A percentile compares a stretch with the other conserved stretches of the same genome.
phyloP scores from a whole-genome alignment of 2,797 vertebrate genomes.

The Todus mexicanus region DNA sequence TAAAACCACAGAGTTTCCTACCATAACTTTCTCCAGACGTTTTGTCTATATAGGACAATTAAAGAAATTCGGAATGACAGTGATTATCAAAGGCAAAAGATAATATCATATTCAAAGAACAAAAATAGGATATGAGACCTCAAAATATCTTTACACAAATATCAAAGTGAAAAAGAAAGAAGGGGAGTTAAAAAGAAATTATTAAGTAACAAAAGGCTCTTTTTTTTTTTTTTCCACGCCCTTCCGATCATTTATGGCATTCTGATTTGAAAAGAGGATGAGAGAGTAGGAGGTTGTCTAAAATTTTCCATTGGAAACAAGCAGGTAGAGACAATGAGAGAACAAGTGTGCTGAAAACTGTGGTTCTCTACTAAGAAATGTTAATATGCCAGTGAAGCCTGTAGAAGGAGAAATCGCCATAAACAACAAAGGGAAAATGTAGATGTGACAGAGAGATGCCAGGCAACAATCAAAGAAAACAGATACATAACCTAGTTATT shows the following conservation, averaged over 20 bases:
- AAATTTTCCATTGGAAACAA: constrained; percentile 27
- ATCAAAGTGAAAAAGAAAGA: constrained; percentile 47
- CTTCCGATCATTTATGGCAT: constrained; percentile 58
- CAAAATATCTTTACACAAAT: constrained; percentile 60
- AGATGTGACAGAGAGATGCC: constrained; percentile 46
- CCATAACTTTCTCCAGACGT: background rate
- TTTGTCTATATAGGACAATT: constrained; percentile 13
- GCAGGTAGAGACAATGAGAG: background rate
- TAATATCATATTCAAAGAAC: constrained; percentile 9
- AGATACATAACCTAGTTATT: constrained; percentile 46
- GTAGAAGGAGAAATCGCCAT: constrained; percentile 21
- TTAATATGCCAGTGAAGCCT: constrained; percentile 8
- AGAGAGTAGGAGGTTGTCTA: constrained; percentile 13
- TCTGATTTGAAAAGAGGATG: constrained; percentile 24
- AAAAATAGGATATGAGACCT: constrained; percentile 13
- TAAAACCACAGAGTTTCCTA: background rate
- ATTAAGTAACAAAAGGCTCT: constrained; percentile 36
- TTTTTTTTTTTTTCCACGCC: constrained; percentile 52
- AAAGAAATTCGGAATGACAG: constrained; percentile 31
- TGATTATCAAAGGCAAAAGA: constrained; percentile 33
- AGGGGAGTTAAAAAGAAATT: constrained; percentile 55
- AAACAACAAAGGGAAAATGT: constrained; percentile 48
- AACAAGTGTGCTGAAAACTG: constrained; percentile 4
- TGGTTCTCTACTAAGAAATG: constrained; percentile 6
- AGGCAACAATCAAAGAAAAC: constrained; percentile 51